Base-by-base conservation (phyloP, 2,797 vertebrate genomes). In the Manis pentadactyla region DNA sequence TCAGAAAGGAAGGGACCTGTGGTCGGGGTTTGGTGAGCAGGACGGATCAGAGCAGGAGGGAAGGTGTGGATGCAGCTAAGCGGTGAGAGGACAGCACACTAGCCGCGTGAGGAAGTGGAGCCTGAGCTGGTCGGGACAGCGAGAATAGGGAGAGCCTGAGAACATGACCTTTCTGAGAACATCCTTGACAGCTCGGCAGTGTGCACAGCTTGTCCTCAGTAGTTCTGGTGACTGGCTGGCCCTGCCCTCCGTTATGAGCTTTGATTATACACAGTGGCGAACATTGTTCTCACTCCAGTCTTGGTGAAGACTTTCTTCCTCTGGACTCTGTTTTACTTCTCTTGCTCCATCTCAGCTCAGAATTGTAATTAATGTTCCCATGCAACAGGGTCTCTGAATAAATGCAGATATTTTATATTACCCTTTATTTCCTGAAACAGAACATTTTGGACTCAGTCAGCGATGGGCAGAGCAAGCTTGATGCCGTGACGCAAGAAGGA, bases 401-500 rank as follows among this genome's bases (percentile, higher is more conserved):
- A 83, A 3, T 59, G 15, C 13, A 46, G 34, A 39, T 59, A 2
- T 78, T 39, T 57, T n/a, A 1, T 55, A 23, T 94, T 21, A 21
- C 13, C 13, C 31, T 88, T 96, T 15, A 88, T 93, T 96, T 91
- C 57, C 69, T 69, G 74, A 84, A 79, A 91, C 98, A 99, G 99
- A 98, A 97, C 15, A 98, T 99, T 84, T 97, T 99, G 98, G 99
- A 99, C 97, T 99, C 99, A 0, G 93, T 99, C 85, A 98, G 98
- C 59, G 99, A 99, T 92, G 99, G 99, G 42, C 99, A 99, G 97
- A 98, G 98, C 17, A 99, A 99, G 97, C 98, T 99, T 21, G 99
- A 99, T 88, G 98, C 98, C 49, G 99, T 99, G 63, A 99, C 99
- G 77, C 99, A 99, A 55, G 99, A 99, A 98, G 99, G 99, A 96